Evolutionary conservation across 2,797 vertebrate species (phyloP).

Genomic region (Triplophysa bombifrons): DNA sequence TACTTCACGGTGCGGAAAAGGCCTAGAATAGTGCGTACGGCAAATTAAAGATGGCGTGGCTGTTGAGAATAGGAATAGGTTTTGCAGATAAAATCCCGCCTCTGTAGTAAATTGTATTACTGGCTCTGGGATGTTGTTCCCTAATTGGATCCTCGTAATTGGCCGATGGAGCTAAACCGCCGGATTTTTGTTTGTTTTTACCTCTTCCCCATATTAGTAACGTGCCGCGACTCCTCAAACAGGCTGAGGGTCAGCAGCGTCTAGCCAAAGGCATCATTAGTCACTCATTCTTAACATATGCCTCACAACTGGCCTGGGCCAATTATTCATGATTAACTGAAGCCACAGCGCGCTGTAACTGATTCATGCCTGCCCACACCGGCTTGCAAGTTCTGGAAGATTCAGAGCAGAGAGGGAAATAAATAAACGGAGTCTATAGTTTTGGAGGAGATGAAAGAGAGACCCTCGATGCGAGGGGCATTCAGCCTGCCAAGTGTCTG

Average conservation of each 20-base stretch:
- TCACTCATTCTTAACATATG: constrained; percentile 59
- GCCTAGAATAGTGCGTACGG: constrained; percentile 32
- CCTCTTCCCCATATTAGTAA: constrained; percentile 59
- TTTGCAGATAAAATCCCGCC: constrained; percentile 48
- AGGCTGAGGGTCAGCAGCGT: constrained; percentile 50
- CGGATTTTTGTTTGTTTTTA: constrained; percentile 65
- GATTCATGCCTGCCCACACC: constrained; percentile 40
- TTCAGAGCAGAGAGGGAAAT: constrained; percentile 25
- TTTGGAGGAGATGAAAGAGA: constrained; percentile 46
- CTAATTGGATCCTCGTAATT: constrained; percentile 65
- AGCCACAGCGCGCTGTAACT: constrained; percentile 31
- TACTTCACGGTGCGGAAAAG: constrained; percentile 34
- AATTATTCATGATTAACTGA: constrained; percentile 57
- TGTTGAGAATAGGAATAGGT: constrained; percentile 47
- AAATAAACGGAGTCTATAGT: constrained; percentile 37
- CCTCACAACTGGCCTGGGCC: constrained; percentile 50
- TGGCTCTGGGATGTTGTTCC: constrained; percentile 58
- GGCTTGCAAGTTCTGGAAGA: constrained; percentile 21
- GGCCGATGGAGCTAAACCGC: constrained; percentile 60
- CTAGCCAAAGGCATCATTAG: constrained; percentile 59
- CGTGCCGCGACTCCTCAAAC: constrained; percentile 58
- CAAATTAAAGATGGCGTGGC: constrained; percentile 49
- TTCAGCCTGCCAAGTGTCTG: constrained; percentile 49
- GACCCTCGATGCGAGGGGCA: constrained; percentile 51
- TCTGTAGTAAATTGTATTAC: constrained; percentile 55